These are phyloP conservation scores for Notarius lentiginosus DNA, from an alignment of 2,113 vertebrate species.

Conservation along the genomic window DNA sequence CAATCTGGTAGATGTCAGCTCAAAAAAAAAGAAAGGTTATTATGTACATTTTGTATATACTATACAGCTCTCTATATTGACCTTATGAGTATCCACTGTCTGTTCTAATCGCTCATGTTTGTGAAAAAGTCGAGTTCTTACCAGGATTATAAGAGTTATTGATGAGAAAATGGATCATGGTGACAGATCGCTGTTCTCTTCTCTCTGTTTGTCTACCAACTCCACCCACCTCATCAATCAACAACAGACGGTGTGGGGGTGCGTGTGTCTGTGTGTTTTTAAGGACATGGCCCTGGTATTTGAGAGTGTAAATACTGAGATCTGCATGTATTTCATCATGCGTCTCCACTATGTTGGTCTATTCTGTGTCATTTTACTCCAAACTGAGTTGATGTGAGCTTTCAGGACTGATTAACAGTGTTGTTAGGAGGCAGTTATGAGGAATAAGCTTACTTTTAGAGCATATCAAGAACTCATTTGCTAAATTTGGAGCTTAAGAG, in stretches of 20 bases:
- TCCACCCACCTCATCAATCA: slow-evolving; percentile 55
- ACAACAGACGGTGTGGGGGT: background rate
- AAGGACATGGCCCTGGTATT: background rate
- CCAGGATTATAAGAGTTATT: slow-evolving; percentile 49
- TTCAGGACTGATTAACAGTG: background rate
- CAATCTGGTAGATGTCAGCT: background rate
- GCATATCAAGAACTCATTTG: background rate
- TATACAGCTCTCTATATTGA: background rate
- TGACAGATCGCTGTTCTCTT: slow-evolving; percentile 49
- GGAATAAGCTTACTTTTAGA: background rate
- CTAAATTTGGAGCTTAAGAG: background rate
- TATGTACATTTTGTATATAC: background rate
- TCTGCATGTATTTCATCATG: background rate
- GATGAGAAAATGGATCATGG: slow-evolving; percentile 51
- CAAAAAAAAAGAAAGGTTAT: slow-evolving; percentile 7
- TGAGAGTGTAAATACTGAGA: slow-evolving; percentile 1
- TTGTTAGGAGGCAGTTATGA: background rate
- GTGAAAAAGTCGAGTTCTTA: slow-evolving; percentile 37
- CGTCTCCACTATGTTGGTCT: background rate
- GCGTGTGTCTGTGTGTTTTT: slow-evolving; percentile 27
- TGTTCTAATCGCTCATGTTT: background rate
- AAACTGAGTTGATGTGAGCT: background rate
- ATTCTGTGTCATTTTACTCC: background rate
- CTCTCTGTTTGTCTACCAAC: slow-evolving; percentile 47
- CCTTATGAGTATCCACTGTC: background rate